Percentiles rank a stretch among this genome's conserved stretches.
Conservation (phyloP, 2,797 vertebrate species). For the Lepidocolaptes lacrymiger region DNA sequence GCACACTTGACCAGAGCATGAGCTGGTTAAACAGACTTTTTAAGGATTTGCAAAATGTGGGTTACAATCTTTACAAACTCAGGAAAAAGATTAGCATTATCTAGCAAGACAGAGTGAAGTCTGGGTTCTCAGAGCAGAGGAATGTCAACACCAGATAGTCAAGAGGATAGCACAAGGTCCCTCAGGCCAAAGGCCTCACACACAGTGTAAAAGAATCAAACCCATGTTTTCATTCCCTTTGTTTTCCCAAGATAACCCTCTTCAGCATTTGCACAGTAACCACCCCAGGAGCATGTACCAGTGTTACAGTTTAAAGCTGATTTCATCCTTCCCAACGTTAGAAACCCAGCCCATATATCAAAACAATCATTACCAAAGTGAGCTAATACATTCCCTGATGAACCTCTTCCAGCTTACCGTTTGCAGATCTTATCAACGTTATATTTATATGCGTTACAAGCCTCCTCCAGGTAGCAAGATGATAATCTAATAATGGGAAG, state of each 20-base stretch:
- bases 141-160: background rate
- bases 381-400: background rate
- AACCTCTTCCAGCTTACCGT: background rate
- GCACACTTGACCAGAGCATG: background rate
- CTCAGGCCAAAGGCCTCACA: background rate
- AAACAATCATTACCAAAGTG: background rate
- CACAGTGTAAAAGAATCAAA: background rate
- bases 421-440: background rate
- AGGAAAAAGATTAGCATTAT: background rate
- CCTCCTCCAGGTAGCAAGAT: background rate
- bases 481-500: background rate
- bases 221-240: background rate
- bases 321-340: background rate
- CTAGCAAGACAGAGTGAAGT: constrained; percentile 14
- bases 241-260: background rate
- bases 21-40: background rate
- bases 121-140: background rate
- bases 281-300: background rate
- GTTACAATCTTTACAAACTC: background rate
- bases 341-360: background rate
- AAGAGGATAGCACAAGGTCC: background rate
- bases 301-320: background rate
- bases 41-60: constrained; percentile 12
- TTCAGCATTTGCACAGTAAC: background rate
- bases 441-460: background rate